Evolutionary conservation across 2,888 invertebrate genomes (phyloP).

Genomic region (Pollenia amentaria): DNA sequence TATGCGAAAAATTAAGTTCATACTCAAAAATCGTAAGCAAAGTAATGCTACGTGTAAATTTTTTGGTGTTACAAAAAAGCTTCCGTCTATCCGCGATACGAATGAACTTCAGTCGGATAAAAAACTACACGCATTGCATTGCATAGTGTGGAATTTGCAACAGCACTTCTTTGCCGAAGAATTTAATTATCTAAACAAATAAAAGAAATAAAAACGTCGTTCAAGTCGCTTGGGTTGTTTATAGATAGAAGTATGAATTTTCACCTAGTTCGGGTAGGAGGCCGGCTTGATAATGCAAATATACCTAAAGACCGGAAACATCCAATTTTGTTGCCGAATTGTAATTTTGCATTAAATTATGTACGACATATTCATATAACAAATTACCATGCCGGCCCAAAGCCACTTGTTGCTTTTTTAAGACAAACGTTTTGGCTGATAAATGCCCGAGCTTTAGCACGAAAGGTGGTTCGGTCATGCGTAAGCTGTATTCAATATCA

Average conservation of each 20-base stretch:
- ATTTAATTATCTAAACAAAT: constrained; percentile 3
- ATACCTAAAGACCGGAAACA: constrained; percentile 39
- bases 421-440: constrained; percentile 64
- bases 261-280: constrained; percentile 50
- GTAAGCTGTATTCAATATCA: constrained; percentile 44
- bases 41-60: neutral
- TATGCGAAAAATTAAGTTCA: constrained; percentile 35
- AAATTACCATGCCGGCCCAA: constrained; percentile 72
- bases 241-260: constrained; percentile 2
- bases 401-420: constrained; percentile 58
- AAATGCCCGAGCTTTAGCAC: constrained; percentile 9
- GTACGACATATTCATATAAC: constrained; percentile 52
- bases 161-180: constrained; percentile 8
- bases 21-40: constrained; percentile 22
- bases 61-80: neutral
- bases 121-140: constrained; percentile 2
- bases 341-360: constrained; percentile 47
- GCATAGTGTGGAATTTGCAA: constrained; percentile 30
- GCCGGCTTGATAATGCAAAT: constrained; percentile 43
- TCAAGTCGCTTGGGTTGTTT: constrained; percentile 19
- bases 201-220: constrained; percentile 23
- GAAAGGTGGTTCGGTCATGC: constrained; percentile 36
- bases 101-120: neutral
- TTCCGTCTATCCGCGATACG: neutral
- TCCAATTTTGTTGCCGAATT: constrained; percentile 12